These are phyloP conservation scores for Euplagia quadripunctaria DNA, from an alignment of 2,888 invertebrate genomes.

Conservation along the genomic window DNA sequence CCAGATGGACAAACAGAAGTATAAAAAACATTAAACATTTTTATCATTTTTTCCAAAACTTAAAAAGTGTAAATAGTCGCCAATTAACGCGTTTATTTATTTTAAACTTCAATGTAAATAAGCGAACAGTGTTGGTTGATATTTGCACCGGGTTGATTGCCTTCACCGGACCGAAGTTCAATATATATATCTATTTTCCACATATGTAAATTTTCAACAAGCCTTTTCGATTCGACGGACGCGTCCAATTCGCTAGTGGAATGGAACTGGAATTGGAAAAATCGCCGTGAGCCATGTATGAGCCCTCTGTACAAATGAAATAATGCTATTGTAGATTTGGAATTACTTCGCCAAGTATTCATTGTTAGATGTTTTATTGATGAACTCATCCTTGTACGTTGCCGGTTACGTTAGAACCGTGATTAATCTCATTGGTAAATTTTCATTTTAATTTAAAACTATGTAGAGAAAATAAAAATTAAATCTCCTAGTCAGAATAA, in stretches of 20 bases:
- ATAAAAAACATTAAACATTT: background rate
- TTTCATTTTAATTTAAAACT: background rate
- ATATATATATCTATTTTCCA: slow-evolving; percentile 69
- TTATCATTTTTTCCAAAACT: slow-evolving; percentile 35
- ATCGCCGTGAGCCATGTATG: slow-evolving; percentile 67
- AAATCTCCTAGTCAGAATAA: background rate
- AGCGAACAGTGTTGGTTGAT: slow-evolving; percentile 59
- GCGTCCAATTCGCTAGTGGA: slow-evolving; percentile 78
- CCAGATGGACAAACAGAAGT: background rate
- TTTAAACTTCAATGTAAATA: slow-evolving; percentile 70
- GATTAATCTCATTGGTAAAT: background rate
- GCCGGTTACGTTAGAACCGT: background rate
- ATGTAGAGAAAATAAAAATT: background rate
- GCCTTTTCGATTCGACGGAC: slow-evolving; percentile 80
- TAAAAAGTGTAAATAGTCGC: slow-evolving; percentile 50
- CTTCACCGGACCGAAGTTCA: slow-evolving; percentile 63
- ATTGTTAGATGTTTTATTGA: background rate
- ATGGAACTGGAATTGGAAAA: slow-evolving; percentile 81
- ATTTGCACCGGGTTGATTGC: slow-evolving; percentile 80
- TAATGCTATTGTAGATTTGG: slow-evolving; percentile 34
- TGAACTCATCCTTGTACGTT: background rate
- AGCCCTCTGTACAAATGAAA: slow-evolving; percentile 48
- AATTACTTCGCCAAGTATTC: slow-evolving; percentile 2
- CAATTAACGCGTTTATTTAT: slow-evolving; percentile 66
- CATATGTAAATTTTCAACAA: slow-evolving; percentile 84